These are phyloP conservation scores for Dasysyrphus tricinctus DNA, from an alignment of 2,888 invertebrate genomes.

Conservation along the genomic window DNA sequence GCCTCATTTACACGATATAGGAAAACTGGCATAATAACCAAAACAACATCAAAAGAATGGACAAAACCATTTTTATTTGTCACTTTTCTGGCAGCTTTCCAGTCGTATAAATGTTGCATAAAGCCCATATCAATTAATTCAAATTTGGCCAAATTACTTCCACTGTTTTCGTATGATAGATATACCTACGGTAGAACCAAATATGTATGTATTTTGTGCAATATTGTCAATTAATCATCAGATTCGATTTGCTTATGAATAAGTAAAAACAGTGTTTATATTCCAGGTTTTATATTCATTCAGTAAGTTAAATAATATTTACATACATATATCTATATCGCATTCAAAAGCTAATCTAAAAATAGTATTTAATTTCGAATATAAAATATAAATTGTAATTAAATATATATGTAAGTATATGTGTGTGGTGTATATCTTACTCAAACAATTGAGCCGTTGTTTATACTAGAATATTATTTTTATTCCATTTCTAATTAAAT, in stretches of 20 bases:
- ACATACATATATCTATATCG: background rate
- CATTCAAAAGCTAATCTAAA: background rate
- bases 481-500: slow-evolving; percentile 52
- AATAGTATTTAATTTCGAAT: slow-evolving; percentile 8
- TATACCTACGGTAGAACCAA: background rate
- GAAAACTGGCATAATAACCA: no score
- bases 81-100: no score
- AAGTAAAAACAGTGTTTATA: background rate
- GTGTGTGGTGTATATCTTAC: background rate
- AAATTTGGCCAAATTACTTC: background rate
- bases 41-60: no score
- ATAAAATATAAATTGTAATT: slow-evolving; percentile 29
- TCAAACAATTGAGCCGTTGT: slow-evolving; percentile 3
- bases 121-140: no score
- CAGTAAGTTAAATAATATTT: background rate
- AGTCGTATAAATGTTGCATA: no score
- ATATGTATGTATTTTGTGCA: background rate
- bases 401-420: background rate
- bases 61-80: no score
- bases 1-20: no score
- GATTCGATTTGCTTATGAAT: slow-evolving; percentile 3
- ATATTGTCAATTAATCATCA: background rate
- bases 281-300: background rate
- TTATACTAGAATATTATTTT: slow-evolving; percentile 1
- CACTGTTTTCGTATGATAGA: background rate